Conservation (phyloP, 2,113 vertebrate species). For the Megaptera novaeangliae region DNA sequence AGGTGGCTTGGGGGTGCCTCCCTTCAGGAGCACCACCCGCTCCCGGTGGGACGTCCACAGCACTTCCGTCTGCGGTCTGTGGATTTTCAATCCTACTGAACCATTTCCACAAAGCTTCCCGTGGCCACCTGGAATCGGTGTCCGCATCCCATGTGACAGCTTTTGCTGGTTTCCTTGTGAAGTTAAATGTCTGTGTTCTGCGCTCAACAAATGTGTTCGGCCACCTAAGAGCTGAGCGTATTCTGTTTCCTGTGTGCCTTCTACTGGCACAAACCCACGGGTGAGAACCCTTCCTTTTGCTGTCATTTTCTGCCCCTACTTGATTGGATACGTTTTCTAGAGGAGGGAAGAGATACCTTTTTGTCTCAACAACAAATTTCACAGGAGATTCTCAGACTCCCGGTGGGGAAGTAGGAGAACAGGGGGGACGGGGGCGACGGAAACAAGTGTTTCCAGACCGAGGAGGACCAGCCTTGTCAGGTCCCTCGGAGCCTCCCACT, state of each 20-base stretch:
- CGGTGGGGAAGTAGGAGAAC: not conserved
- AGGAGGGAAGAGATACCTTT: not conserved
- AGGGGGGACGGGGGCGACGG: not conserved
- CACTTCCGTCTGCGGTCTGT: not conserved
- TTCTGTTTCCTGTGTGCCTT: not conserved
- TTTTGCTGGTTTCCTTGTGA: not conserved
- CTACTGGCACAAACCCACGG: not conserved
- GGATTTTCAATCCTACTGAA: not conserved
- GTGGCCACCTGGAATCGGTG: not conserved
- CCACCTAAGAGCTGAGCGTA: not conserved
- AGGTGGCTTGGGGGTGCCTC: not conserved
- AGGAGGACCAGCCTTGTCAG: not conserved
- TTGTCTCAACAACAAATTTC: not conserved
- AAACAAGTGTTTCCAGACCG: not conserved
- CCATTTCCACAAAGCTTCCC: not conserved
- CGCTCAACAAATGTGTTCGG: not conserved
- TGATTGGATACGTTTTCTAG: not conserved
- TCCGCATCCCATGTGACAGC: not conserved
- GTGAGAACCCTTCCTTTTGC: not conserved
- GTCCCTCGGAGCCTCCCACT: not conserved
- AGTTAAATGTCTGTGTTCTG: not conserved
- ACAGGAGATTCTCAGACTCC: not conserved
- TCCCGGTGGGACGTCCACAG: not conserved
- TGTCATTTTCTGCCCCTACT: not conserved
- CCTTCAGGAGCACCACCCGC: not conserved